Evolutionary conservation across 2,888 invertebrate species (phyloP).

Genomic region (Pantelozetes paolii): DNA sequence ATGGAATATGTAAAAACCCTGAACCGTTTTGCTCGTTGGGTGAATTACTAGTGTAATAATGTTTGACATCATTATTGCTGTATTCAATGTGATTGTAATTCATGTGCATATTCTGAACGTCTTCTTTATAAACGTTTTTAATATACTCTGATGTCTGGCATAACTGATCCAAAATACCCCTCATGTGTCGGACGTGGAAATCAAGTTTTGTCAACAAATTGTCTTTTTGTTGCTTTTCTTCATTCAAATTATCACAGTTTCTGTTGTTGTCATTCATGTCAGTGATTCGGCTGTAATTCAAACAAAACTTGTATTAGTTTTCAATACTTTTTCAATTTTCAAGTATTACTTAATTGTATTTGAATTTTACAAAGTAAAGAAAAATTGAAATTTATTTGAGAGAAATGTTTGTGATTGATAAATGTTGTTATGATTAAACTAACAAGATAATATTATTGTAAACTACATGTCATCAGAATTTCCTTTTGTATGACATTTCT

Average conservation of each 20-base stretch:
- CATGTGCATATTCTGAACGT: conserved; percentile 29
- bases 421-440: too few relatives aligned
- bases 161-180: background rate
- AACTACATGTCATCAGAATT: too few relatives aligned
- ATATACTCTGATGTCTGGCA: background rate
- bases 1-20: too few relatives aligned
- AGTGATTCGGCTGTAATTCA: background rate
- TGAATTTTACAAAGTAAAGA: too few relatives aligned
- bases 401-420: too few relatives aligned
- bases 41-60: conserved; percentile 39
- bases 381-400: too few relatives aligned
- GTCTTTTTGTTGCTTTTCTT: background rate
- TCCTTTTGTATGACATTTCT: too few relatives aligned
- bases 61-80: conserved; percentile 32
- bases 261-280: conserved; percentile 4
- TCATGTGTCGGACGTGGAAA: background rate
- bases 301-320: background rate
- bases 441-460: too few relatives aligned
- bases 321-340: too few relatives aligned
- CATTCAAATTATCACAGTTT: background rate
- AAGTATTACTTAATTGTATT: too few relatives aligned
- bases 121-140: conserved; percentile 16
- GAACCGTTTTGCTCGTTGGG: too few relatives aligned
- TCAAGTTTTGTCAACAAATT: conserved; percentile 20
- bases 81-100: conserved; percentile 24